Evolutionary conservation across 2,113 vertebrate species (phyloP).

Genomic region (Microcebus ravelobensis): DNA sequence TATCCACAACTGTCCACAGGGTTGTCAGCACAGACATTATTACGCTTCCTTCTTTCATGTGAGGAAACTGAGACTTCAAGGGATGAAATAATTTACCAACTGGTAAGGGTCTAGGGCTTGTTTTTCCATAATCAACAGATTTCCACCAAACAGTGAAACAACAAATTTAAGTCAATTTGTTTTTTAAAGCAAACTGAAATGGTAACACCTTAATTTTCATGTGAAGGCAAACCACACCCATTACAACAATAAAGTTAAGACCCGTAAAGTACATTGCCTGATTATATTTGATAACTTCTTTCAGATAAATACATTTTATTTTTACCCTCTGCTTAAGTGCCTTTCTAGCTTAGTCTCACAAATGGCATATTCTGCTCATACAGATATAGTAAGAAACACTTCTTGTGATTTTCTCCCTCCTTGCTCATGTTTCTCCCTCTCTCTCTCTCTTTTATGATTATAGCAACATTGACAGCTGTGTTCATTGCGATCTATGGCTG

Average conservation of each 20-base stretch:
- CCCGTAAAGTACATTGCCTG: slow-evolving; percentile 46
- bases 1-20: not conserved
- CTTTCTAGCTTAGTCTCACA: slow-evolving; percentile 53
- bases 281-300: slow-evolving; percentile 60
- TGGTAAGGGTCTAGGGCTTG: not conserved
- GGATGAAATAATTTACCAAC: not conserved
- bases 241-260: slow-evolving; percentile 29
- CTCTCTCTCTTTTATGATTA: slow-evolving; percentile 71
- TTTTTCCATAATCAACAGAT: not conserved
- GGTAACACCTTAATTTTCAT: not conserved
- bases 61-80: not conserved
- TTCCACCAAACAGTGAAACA: not conserved
- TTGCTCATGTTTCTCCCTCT: not conserved
- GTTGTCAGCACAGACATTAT: not conserved
- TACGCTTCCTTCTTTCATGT: not conserved
- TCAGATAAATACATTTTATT: slow-evolving; percentile 67
- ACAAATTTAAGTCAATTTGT: not conserved
- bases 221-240: not conserved
- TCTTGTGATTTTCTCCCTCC: slow-evolving; percentile 54
- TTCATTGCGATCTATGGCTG: slow-evolving; percentile 78
- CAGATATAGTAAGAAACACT: slow-evolving; percentile 59
- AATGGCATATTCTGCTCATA: slow-evolving; percentile 70
- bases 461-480: slow-evolving; percentile 71
- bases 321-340: not conserved
- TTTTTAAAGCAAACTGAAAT: not conserved